Conservation (phyloP, 2,797 vertebrate species). For the Petrocephalus sullivani region DNA sequence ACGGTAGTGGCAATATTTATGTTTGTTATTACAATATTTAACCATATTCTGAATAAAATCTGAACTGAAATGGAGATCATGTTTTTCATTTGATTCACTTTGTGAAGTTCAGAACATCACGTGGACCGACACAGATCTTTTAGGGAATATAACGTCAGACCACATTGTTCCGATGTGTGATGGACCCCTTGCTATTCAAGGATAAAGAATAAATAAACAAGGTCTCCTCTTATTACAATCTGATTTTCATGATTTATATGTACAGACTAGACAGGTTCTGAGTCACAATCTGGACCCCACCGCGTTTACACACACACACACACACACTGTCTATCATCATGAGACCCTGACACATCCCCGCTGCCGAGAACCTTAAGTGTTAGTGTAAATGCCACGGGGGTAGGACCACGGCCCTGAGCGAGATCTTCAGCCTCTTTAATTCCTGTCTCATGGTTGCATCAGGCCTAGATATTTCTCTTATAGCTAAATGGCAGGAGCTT, state of each 20-base stretch:
- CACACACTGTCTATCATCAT: not conserved
- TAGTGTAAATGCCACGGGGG: not conserved
- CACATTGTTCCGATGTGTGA: not conserved
- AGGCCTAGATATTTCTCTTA: conserved; percentile 28
- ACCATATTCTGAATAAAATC: not conserved
- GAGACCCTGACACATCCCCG: not conserved
- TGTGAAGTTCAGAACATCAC: not conserved
- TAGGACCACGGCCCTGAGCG: not conserved
- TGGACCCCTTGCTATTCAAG: not conserved
- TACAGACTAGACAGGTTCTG: not conserved
- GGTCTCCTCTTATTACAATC: not conserved
- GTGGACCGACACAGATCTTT: not conserved
- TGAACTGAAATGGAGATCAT: not conserved
- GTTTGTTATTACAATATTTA: not conserved
- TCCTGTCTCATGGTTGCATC: not conserved
- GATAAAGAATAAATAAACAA: not conserved
- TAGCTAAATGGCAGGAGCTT: conserved; percentile 27
- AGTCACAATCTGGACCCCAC: not conserved
- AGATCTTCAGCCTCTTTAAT: not conserved
- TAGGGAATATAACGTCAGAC: not conserved
- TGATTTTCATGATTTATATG: not conserved
- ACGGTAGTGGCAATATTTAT: not conserved
- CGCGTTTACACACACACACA: not conserved
- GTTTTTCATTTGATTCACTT: not conserved
- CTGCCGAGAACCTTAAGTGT: not conserved